phyloP scores from a whole-genome alignment of 1,140 invertebrate genomes.

The Dryas iulia region DNA sequence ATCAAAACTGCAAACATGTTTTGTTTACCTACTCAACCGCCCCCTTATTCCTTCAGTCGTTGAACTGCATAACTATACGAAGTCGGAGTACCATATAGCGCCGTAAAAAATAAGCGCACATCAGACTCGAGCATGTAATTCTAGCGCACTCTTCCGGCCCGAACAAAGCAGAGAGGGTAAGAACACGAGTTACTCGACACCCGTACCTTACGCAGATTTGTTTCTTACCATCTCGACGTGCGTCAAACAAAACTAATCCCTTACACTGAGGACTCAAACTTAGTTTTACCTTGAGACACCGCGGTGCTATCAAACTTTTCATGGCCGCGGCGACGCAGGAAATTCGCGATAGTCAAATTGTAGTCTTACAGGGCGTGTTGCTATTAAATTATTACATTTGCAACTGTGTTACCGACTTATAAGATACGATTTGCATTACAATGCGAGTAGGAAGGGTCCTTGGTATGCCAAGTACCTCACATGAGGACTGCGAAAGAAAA shows the following conservation, averaged over 20 bases:
- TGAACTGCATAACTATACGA: constrained; percentile 76
- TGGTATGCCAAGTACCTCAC: constrained; percentile 64
- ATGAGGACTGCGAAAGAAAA: constrained; percentile 77
- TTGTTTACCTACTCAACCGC: constrained; percentile 71
- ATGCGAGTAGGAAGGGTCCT: constrained; percentile 59
- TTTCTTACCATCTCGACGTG: constrained; percentile 65
- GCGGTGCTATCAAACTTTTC: constrained; percentile 58
- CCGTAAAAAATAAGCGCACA: constrained; percentile 80
- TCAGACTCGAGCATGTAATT: constrained; percentile 80
- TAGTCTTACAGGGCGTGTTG: constrained; percentile 74
- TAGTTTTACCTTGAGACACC: constrained; percentile 40
- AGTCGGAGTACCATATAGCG: constrained; percentile 72
- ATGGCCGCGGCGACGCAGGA: constrained; percentile 58
- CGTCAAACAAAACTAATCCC: constrained; percentile 53
- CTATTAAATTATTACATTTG: constrained; percentile 77
- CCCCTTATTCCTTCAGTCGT: constrained; percentile 73
- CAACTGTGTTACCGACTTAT: constrained; percentile 69
- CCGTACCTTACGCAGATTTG: constrained; percentile 79
- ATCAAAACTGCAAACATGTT: constrained; percentile 72
- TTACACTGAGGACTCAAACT: constrained; percentile 41
- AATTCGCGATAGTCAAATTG: constrained; percentile 80
- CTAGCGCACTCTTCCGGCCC: constrained; percentile 78
- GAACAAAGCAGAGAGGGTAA: constrained; percentile 79
- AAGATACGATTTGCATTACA: constrained; percentile 73
- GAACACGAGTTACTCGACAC: constrained; percentile 80